Base-by-base conservation (phyloP, 2,888 invertebrate genomes). In the Eupeodes luniger region DNA sequence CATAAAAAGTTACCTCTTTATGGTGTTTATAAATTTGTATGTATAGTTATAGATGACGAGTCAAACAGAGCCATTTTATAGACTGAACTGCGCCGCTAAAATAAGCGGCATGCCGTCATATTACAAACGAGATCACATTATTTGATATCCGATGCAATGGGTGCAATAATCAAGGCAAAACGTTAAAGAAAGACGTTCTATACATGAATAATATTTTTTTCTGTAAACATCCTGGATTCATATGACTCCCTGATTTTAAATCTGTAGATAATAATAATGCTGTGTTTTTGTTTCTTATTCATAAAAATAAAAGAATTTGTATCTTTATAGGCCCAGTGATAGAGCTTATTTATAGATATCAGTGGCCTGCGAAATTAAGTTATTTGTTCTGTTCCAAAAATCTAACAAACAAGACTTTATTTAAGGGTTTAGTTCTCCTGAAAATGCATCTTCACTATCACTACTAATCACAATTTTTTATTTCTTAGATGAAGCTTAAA, bases 51-150 rank as follows among this genome's bases (percentile, higher is more conserved):
- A 77, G 44, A 77, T 78, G 80, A 83, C 75, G 79, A 83, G n/a
- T 72, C 47, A 80, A 83, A 83, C 64, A 67, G 36, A 27, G 59
- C 61, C 51, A 53, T 61, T 19, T 72, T 78, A 74, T 66, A 78
- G 82, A 61, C 67, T 55, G 61, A 51, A 82, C 12, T 76, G 69
- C 66, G 72, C 55, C 79, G 77, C 62, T 67, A 12, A 88, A 74
- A 74, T 74, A 81, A 72, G 81, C 87, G 87, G 81, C 62, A 66
- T 70, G 14, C 59, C 59, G 70, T 57, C 72, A 72, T 16, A 40
- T 57, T 67, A 84, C 84, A 84, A 77, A 81, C 87, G 61, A 81
- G 87, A 81, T 88, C 87, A 72, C 77, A 61, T 59, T 72, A 57
- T 59, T n/a, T 77, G 77, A 83, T 72, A 79, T 87, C 72, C 61